Base-by-base conservation (phyloP, 2,888 invertebrate species). In the Lochmaea crataegi region DNA sequence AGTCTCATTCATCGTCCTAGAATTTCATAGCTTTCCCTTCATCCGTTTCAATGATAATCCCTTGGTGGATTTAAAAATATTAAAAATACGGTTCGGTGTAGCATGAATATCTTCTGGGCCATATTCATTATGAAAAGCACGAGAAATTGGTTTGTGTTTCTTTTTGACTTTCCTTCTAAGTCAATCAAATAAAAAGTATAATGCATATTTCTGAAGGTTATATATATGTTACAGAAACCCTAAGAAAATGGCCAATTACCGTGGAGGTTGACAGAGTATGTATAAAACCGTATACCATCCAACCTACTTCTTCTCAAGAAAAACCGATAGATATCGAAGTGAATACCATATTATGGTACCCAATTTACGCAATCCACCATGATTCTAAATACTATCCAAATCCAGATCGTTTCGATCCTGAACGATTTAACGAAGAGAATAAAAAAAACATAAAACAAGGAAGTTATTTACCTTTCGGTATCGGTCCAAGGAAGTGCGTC, bases 401-500 rank as follows among this genome's bases (percentile, higher is more conserved):
- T 26, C 89, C 89, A 0, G 85, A 87, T n/a, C 82, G 80, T 6
- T 90, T 90, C 76, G 84, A 88, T 80, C 90, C 90, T 0, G 87
- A 88, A 65, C 51, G 82, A 41, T 82, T 82, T 73, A 80, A 73
- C 48, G 78, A 80, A 22, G 68, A 83, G 80, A 85, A 85, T 65
- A 86, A 85, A 75, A 82, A 84, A 1, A 87, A 86, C 0, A 87
- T 89, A 57, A 81, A 86, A 65, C 88, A 88, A 0, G 88, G 87
- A 75, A 87, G 88, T 0, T 90, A 87, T 75, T 79, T 88, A 81
- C 89, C 90, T 0, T 90, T 90, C 77, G 90, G 90, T 2, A 76
- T 83, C 22, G 90, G 90, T 1, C 90, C 90, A 0, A 86, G 90
- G 69, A 87, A 83, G 76, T 90, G 90, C 78, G 87, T 90, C 65